Evolutionary conservation across 2,113 vertebrate genomes (phyloP).

Genomic region (Nerophis lumbriciformis): DNA sequence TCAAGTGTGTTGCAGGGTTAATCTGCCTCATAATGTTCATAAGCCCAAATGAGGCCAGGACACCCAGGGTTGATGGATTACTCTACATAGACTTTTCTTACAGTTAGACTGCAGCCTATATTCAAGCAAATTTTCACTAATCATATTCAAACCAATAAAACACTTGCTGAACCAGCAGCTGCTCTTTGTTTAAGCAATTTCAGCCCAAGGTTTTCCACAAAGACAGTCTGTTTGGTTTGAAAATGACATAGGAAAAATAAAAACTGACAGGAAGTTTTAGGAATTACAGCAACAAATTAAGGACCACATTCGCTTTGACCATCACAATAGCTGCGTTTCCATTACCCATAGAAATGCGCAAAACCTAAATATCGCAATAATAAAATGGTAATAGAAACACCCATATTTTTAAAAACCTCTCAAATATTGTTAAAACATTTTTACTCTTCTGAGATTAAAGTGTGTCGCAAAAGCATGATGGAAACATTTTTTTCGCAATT

Average conservation of each 20-base stretch:
- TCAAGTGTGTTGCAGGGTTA: constrained; percentile 56
- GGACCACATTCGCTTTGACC: constrained; percentile 9
- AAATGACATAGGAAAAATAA: neutral
- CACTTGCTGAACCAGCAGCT: constrained; percentile 16
- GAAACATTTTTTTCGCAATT: too few relatives aligned
- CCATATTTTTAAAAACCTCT: too few relatives aligned
- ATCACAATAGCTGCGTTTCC: neutral
- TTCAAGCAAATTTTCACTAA: constrained; percentile 44
- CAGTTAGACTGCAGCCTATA: constrained; percentile 42
- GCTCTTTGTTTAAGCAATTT: constrained; percentile 10
- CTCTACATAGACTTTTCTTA: constrained; percentile 47
- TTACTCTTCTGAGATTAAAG: too few relatives aligned
- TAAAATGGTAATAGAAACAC: too few relatives aligned
- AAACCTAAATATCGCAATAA: too few relatives aligned
- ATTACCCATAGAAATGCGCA: too few relatives aligned
- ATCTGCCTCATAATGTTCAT: constrained; percentile 64
- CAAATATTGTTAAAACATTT: too few relatives aligned
- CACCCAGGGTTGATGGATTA: constrained; percentile 54
- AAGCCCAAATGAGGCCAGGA: constrained; percentile 59
- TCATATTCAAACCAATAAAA: constrained; percentile 32
- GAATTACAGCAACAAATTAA: constrained; percentile 10
- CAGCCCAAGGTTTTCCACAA: constrained; percentile 3
- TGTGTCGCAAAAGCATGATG: too few relatives aligned
- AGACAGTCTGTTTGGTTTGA: constrained; percentile 5
- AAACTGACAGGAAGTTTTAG: constrained; percentile 12